Conservation (phyloP, 2,797 vertebrate genomes). For the Eospalax fontanierii region DNA sequence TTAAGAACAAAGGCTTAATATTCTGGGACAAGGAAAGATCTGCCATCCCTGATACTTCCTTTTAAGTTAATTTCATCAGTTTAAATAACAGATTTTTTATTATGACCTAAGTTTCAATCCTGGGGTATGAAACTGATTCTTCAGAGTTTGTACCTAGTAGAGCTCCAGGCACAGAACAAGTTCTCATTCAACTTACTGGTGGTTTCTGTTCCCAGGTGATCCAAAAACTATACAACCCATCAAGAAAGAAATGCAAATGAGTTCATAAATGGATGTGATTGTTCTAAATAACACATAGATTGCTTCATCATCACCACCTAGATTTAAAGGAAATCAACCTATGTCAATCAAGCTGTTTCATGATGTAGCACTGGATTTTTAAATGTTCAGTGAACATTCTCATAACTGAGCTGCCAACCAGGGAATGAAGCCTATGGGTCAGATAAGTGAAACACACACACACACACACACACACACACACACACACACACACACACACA, state of each 20-base stretch:
- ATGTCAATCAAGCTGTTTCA: neutral
- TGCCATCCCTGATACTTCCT: neutral
- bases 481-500: too few relatives aligned
- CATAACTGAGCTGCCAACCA: slow-evolving; percentile 54
- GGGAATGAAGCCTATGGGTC: slow-evolving; percentile 45
- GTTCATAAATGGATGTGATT: neutral
- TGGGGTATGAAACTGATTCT: neutral
- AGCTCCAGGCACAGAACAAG: neutral
- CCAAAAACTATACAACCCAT: neutral
- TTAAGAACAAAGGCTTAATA: slow-evolving; percentile 9
- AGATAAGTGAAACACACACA: slow-evolving; percentile 63
- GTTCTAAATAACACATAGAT: slow-evolving; percentile 20
- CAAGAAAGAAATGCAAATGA: neutral
- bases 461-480: too few relatives aligned
- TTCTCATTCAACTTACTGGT: neutral
- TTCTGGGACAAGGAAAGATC: neutral
- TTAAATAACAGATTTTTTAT: slow-evolving; percentile 38
- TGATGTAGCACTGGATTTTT: slow-evolving; percentile 8
- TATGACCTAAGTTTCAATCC: neutral
- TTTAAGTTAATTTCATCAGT: neutral
- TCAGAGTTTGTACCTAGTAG: neutral
- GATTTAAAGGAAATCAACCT: slow-evolving; percentile 24
- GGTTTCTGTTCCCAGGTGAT: neutral
- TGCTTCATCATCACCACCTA: neutral
- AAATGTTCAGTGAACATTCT: neutral